Evolutionary conservation across 2,113 vertebrate species (phyloP).

Genomic region (Rhinoptilus africanus): DNA sequence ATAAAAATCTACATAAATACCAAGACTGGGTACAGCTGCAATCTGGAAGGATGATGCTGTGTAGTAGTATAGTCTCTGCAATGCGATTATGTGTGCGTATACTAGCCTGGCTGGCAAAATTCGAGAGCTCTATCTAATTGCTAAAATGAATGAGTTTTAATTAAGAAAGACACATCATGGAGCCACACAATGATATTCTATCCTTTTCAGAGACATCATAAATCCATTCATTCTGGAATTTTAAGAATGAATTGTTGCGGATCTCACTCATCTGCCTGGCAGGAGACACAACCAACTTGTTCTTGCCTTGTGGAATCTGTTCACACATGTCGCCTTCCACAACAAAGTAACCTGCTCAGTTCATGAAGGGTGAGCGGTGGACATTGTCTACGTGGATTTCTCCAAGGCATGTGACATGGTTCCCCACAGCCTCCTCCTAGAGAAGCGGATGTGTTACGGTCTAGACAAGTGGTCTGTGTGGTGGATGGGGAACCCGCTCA

Average conservation of each 20-base stretch:
- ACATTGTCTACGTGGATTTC: background rate
- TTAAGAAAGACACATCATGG: background rate
- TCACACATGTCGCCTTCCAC: background rate
- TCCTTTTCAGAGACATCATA: background rate
- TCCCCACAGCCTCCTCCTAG: background rate
- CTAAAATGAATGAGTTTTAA: background rate
- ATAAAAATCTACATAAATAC: background rate
- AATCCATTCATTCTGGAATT: background rate
- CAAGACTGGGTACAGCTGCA: background rate
- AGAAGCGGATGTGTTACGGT: background rate
- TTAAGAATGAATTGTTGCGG: conserved; percentile 16
- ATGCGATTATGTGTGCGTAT: background rate
- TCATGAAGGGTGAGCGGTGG: background rate
- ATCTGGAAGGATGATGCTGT: background rate
- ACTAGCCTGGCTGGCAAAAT: background rate
- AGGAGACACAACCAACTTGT: background rate
- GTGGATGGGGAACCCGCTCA: background rate
- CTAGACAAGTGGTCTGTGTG: background rate
- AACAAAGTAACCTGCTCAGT: background rate
- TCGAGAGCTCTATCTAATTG: background rate
- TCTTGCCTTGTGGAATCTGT: background rate
- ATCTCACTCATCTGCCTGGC: background rate
- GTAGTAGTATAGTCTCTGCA: background rate
- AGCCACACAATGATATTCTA: background rate
- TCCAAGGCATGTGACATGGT: background rate